Evolutionary conservation across 2,113 vertebrate genomes (phyloP).

Genomic region (Salvelinus alpinus): DNA sequence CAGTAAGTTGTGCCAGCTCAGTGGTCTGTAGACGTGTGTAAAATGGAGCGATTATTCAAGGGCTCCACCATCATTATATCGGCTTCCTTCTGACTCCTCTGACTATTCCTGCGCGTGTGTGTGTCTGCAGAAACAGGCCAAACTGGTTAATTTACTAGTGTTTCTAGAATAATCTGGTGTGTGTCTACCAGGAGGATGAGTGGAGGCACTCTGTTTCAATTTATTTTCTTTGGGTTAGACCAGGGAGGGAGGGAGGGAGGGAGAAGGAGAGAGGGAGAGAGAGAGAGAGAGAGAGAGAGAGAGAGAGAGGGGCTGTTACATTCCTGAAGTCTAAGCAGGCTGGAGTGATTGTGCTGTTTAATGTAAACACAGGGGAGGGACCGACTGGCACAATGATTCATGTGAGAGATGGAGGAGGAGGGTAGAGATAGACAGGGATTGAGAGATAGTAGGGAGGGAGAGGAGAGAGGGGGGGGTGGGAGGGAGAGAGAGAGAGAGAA

Average conservation of each 20-base stretch:
- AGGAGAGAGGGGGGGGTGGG: neutral
- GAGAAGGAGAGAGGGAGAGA: neutral
- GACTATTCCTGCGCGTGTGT: neutral
- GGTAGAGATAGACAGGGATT: slow-evolving; percentile 34
- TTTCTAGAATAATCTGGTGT: slow-evolving; percentile 65
- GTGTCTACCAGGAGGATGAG: slow-evolving; percentile 59
- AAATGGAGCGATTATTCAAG: too few relatives aligned
- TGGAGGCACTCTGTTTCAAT: slow-evolving; percentile 39
- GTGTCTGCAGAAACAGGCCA: slow-evolving; percentile 31
- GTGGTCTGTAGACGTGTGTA: neutral
- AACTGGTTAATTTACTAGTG: slow-evolving; percentile 48
- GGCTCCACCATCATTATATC: neutral
- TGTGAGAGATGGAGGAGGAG: slow-evolving; percentile 13
- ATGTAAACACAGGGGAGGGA: slow-evolving; percentile 63
- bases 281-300: too few relatives aligned
- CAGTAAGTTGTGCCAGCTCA: slow-evolving; percentile 26
- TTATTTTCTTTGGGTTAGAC: slow-evolving; percentile 68
- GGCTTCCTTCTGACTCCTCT: neutral
- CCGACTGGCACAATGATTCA: slow-evolving; percentile 50
- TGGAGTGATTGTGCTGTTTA: slow-evolving; percentile 58
- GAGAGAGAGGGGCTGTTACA: slow-evolving; percentile 43
- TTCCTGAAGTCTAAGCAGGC: slow-evolving; percentile 67
- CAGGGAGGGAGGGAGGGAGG: slow-evolving; percentile 13
- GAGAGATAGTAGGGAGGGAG: neutral
- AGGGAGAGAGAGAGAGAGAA: neutral